phyloP scores from a whole-genome alignment of 2,113 vertebrate genomes.

The Pyrgilauda ruficollis region DNA sequence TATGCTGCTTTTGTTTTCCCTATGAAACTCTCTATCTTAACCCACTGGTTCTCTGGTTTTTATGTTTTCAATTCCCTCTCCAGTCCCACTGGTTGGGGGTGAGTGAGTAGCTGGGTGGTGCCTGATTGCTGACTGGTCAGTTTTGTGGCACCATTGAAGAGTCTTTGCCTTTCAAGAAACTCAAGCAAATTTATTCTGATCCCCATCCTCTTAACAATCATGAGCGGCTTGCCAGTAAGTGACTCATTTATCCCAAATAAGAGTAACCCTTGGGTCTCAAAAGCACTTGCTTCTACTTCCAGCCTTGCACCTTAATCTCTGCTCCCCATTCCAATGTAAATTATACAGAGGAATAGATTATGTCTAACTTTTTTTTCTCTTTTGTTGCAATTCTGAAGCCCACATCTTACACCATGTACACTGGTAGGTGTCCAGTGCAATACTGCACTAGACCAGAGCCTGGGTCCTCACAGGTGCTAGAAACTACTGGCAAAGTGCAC shows the following conservation, averaged over 20 bases:
- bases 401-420: not conserved
- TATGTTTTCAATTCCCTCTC: not conserved
- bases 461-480: not conserved
- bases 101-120: not conserved
- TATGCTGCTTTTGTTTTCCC: not conserved
- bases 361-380: not conserved
- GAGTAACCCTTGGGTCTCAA: not conserved
- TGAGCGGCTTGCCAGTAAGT: not conserved
- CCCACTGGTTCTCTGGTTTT: not conserved
- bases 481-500: not conserved
- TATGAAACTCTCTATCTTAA: not conserved
- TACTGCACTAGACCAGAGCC: not conserved
- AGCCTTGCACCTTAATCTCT: not conserved
- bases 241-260: not conserved
- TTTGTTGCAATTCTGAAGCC: not conserved
- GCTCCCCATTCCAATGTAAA: not conserved
- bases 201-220: not conserved
- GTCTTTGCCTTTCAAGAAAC: not conserved
- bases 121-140: not conserved
- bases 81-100: accelerated
- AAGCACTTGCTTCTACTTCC: not conserved
- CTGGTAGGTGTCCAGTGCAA: not conserved
- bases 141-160: not conserved
- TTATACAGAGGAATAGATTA: not conserved
- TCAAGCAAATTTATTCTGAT: not conserved